Percentiles rank a stretch among this genome's conserved stretches.
Evolutionary conservation across 2,888 invertebrate genomes (phyloP).

Genomic region (Minunthozetes semirufus): DNA sequence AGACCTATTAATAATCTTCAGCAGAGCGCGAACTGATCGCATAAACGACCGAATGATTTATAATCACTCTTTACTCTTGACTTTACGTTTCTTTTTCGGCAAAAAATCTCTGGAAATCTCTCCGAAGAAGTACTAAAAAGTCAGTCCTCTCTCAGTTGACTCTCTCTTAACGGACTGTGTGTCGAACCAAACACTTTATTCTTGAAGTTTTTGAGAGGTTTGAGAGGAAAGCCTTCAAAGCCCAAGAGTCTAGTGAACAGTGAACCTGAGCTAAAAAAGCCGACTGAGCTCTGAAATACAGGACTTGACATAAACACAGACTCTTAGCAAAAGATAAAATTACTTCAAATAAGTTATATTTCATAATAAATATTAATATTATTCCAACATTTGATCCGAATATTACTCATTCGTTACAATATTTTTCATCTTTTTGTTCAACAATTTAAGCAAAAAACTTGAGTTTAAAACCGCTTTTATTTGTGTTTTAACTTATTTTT

Average conservation of each 20-base stretch:
- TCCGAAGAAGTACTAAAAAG: not conserved
- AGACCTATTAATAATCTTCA: slow-evolving; percentile 25
- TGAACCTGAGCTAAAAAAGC: not conserved
- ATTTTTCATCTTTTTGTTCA: too few species aligned
- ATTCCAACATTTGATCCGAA: too few species aligned
- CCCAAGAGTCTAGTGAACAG: too few species aligned
- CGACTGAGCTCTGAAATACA: not conserved
- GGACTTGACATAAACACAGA: not conserved
- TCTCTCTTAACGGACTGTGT: not conserved
- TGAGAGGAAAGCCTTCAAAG: not conserved
- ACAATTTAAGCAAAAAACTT: too few species aligned
- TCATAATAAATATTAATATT: too few species aligned
- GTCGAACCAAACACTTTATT: not conserved
- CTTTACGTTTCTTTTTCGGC: not conserved
- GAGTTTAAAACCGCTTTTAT: too few species aligned
- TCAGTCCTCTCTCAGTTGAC: not conserved
- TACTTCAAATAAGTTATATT: not conserved
- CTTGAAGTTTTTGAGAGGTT: not conserved
- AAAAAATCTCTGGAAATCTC: not conserved
- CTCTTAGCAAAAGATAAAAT: not conserved
- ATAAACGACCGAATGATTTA: slow-evolving; percentile 27
- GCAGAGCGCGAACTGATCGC: slow-evolving; percentile 15
- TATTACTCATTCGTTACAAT: too few species aligned
- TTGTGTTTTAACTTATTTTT: too few species aligned
- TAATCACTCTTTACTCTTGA: slow-evolving; percentile 1